A percentile compares a stretch with the other conserved stretches of the same genome.
Evolutionary conservation across 2,888 invertebrate species (phyloP).

Genomic region (Macaria notata): DNA sequence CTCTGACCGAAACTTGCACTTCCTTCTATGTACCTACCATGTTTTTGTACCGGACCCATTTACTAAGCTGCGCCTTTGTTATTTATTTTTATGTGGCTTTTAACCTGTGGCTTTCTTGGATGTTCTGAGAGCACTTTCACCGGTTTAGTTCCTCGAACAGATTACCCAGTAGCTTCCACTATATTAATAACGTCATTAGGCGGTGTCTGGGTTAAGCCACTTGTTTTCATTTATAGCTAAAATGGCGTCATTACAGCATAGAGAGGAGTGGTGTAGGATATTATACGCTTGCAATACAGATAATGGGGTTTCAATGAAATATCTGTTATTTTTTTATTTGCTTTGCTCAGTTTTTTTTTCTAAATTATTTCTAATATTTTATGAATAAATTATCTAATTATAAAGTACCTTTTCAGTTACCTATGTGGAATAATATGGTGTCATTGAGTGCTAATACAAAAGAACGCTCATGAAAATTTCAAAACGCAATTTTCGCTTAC

Average conservation of each 20-base stretch:
- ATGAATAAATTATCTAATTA: no score
- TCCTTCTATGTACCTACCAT: no score
- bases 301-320: background rate
- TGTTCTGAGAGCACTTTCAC: conserved; percentile 4
- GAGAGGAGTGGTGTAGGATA: conserved; percentile 65
- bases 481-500: background rate
- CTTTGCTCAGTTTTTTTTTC: no score
- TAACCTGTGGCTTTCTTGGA: background rate
- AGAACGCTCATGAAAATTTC: no score
- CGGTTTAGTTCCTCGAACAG: conserved; percentile 9
- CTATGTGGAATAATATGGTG: no score
- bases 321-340: background rate
- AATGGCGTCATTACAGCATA: conserved; percentile 68
- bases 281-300: conserved; percentile 37
- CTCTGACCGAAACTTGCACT: no score
- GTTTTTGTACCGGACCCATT: no score
- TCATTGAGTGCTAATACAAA: no score
- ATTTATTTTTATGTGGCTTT: background rate
- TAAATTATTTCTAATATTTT: no score
- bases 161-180: conserved; percentile 16
- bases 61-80: no score
- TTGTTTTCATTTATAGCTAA: conserved; percentile 66
- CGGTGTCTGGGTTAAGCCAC: conserved; percentile 59
- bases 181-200: conserved; percentile 53
- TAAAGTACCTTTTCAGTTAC: no score